Evolutionary conservation across 1,140 invertebrate genomes (phyloP).

Genomic region (Polypedilum vanderplanki): DNA sequence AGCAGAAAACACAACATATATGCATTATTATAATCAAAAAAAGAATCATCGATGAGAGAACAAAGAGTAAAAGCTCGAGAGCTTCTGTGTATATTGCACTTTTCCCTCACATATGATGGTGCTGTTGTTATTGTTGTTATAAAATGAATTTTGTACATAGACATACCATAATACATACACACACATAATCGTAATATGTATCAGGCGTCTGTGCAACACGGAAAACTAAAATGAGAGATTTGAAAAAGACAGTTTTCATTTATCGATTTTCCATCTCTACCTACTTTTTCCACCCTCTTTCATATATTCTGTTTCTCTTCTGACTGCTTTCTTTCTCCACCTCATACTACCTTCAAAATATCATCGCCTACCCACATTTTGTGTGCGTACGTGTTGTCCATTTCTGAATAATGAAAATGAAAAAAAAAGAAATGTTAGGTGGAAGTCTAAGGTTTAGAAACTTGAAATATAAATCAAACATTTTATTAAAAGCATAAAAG

Average conservation of each 20-base stretch:
- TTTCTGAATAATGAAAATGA: slow-evolving; percentile 19
- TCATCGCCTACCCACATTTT: slow-evolving; percentile 14
- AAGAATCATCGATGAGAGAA: neutral
- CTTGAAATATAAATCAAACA: no score
- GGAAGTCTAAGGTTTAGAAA: neutral
- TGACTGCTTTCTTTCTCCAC: neutral
- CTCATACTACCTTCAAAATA: neutral
- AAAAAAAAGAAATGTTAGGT: slow-evolving; percentile 11
- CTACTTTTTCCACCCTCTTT: slow-evolving; percentile 8
- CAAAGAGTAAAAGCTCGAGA: neutral
- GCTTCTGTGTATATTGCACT: neutral
- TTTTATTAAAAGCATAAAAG: no score
- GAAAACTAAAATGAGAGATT: slow-evolving; percentile 19
- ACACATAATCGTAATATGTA: slow-evolving; percentile 16
- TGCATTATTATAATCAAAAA: no score
- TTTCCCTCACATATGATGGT: neutral
- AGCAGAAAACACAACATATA: no score
- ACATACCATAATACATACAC: neutral
- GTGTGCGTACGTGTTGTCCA: slow-evolving; percentile 15
- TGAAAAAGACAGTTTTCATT: slow-evolving; percentile 19
- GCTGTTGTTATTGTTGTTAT: neutral
- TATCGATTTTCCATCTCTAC: slow-evolving; percentile 12
- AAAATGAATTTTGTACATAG: neutral
- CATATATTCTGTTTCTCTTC: neutral
- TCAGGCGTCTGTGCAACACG: slow-evolving; percentile 15